Percentiles rank a stretch among this genome's conserved stretches.
phyloP scores from a whole-genome alignment of 1,140 invertebrate species.

The Monomorium pharaonis region DNA sequence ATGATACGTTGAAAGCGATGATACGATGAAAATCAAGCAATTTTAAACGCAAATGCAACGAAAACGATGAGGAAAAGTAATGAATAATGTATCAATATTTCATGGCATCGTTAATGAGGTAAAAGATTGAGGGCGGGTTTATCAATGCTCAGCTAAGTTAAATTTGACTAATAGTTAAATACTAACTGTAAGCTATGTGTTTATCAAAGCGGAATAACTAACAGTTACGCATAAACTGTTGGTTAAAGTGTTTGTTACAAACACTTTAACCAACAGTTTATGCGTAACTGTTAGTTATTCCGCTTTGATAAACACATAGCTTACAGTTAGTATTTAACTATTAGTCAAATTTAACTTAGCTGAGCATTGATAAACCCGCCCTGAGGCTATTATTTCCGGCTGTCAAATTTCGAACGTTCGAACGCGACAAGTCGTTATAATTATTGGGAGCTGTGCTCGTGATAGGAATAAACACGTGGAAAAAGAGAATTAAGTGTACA shows the following conservation, averaged over 20 bases:
- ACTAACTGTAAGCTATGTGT: too few relatives aligned
- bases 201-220: too few relatives aligned
- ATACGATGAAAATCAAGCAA: constrained; percentile 59
- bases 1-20: neutral
- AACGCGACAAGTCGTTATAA: constrained; percentile 2
- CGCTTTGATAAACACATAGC: too few relatives aligned
- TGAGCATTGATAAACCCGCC: too few relatives aligned
- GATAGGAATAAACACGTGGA: neutral
- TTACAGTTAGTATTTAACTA: too few relatives aligned
- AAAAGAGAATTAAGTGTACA: neutral
- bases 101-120: constrained; percentile 37
- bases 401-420: neutral
- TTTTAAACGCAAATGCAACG: constrained; percentile 55
- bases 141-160: too few relatives aligned
- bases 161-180: too few relatives aligned
- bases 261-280: too few relatives aligned
- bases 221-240: too few relatives aligned
- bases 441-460: neutral
- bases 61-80: constrained; percentile 26
- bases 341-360: too few relatives aligned
- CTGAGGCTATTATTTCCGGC: constrained; percentile 9
- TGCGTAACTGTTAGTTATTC: too few relatives aligned
- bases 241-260: too few relatives aligned
- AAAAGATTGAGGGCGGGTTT: constrained; percentile 15
- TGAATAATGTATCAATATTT: constrained; percentile 43